phyloP scores from a whole-genome alignment of 2,797 vertebrate species.

The Petrocephalus schoutedeni region DNA sequence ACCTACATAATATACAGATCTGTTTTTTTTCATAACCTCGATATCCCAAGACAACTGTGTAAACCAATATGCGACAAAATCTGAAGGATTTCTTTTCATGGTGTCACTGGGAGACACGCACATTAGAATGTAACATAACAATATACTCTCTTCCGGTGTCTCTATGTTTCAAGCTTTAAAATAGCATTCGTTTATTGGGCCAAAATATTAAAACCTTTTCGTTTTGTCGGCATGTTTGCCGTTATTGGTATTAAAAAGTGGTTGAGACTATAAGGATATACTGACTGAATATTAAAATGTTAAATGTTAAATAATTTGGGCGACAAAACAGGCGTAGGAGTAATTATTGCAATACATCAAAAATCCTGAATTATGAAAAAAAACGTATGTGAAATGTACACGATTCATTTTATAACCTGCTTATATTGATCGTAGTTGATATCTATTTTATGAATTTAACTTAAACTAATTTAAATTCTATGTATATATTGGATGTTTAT shows the following conservation, averaged over 20 bases:
- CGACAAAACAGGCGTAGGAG: background rate
- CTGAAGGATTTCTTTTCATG: background rate
- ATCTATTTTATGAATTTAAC: background rate
- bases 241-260: background rate
- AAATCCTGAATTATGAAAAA: background rate
- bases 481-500: background rate
- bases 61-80: background rate
- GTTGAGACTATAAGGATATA: background rate
- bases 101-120: background rate
- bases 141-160: background rate
- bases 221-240: background rate
- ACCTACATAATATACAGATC: background rate
- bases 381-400: background rate
- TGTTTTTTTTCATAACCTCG: background rate
- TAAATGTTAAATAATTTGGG: background rate
- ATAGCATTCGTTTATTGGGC: background rate
- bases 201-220: background rate
- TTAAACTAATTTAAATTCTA: background rate
- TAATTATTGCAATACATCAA: background rate
- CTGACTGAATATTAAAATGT: background rate
- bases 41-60: background rate
- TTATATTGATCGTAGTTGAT: background rate
- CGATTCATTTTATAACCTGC: background rate
- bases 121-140: background rate
- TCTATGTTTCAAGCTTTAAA: background rate